A percentile compares a stretch with the other conserved stretches of the same genome.
Conservation (phyloP, 2,888 invertebrate species). For the Eueremaeus valkanovi region DNA sequence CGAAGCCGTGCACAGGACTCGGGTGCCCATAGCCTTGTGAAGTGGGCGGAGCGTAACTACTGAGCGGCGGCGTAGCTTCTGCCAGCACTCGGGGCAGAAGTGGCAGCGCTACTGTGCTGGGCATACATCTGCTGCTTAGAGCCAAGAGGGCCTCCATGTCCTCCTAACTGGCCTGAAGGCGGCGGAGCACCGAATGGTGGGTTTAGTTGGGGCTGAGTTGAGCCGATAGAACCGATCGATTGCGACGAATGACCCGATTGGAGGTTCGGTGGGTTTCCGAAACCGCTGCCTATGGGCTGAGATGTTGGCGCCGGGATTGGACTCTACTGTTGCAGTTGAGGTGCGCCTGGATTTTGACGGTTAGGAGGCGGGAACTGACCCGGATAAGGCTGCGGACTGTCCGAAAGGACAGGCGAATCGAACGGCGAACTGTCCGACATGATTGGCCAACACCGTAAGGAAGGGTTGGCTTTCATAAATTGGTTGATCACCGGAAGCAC, state of each 20-base stretch:
- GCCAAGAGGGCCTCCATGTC: neutral
- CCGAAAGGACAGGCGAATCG: no score
- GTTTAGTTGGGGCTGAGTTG: neutral
- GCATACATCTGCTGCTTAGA: neutral
- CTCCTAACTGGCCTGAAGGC: neutral
- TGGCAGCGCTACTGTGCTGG: neutral
- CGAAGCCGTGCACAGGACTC: slow-evolving; percentile 1
- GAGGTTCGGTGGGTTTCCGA: neutral
- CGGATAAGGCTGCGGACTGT: slow-evolving; percentile 37
- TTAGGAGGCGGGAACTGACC: slow-evolving; percentile 35
- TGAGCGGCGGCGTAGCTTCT: no score
- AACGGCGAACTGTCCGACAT: no score
- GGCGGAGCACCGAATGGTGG: slow-evolving; percentile 23
- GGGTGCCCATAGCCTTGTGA: neutral
- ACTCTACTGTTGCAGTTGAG: slow-evolving; percentile 33
- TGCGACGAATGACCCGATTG: neutral
- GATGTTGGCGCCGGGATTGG: neutral
- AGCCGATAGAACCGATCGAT: neutral
- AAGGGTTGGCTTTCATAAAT: no score
- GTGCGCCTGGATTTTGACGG: slow-evolving; percentile 40
- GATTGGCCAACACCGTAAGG: no score
- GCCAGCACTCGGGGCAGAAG: neutral
- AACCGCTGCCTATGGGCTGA: neutral
- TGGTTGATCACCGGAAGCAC: no score
- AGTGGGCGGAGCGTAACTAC: neutral